Evolutionary conservation across 1,140 invertebrate species (phyloP).

Genomic region (Trichoplusia ni): DNA sequence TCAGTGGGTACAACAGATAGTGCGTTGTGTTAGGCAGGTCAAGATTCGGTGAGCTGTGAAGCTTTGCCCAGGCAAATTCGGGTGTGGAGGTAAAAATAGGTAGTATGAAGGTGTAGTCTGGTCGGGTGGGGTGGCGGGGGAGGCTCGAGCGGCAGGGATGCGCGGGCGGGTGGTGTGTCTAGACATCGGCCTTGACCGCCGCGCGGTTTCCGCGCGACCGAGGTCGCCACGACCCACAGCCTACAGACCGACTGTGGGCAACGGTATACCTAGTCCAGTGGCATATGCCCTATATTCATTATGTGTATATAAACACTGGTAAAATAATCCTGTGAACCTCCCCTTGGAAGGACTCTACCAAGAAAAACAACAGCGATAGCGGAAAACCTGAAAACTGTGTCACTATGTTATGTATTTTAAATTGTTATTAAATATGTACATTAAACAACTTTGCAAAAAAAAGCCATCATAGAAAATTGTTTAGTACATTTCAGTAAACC

Average conservation of each 20-base stretch:
- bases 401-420: too few relatives aligned
- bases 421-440: too few relatives aligned
- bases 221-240: constrained; percentile 64
- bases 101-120: constrained; percentile 45
- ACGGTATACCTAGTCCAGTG: constrained; percentile 32
- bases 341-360: too few relatives aligned
- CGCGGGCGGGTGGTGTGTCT: constrained; percentile 63
- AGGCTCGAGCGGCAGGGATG: constrained; percentile 33
- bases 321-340: too few relatives aligned
- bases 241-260: constrained; percentile 66
- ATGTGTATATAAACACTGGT: too few relatives aligned
- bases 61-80: constrained; percentile 66
- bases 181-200: constrained; percentile 77
- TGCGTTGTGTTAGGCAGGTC: constrained; percentile 30
- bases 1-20: neutral
- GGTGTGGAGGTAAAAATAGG: constrained; percentile 66
- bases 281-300: too few relatives aligned
- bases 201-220: constrained; percentile 71
- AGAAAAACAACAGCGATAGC: too few relatives aligned
- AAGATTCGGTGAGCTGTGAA: constrained; percentile 29
- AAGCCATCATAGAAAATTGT: too few relatives aligned
- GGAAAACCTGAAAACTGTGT: too few relatives aligned
- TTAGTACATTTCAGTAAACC: too few relatives aligned
- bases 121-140: constrained; percentile 38
- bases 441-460: too few relatives aligned